Evolutionary conservation across 2,888 invertebrate species (phyloP).

Genomic region (Cosmia trapezina): DNA sequence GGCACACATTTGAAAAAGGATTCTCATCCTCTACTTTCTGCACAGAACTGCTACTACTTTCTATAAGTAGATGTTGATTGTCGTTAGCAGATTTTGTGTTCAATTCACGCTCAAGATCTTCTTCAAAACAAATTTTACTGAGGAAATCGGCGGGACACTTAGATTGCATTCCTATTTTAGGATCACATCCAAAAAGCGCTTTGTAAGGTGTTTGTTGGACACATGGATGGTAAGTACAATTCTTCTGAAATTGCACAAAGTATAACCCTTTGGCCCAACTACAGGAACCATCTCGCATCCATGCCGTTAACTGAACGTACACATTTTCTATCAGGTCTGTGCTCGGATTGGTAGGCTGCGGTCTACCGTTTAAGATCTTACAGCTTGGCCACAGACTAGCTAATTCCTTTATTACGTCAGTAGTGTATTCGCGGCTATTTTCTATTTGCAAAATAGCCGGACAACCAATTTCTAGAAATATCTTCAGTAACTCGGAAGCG

Average conservation of each 20-base stretch:
- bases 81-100: neutral
- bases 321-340: neutral
- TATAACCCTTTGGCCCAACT: constrained; percentile 41
- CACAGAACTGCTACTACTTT: neutral
- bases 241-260: constrained; percentile 44
- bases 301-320: neutral
- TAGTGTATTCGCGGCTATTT: constrained; percentile 25
- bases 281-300: constrained; percentile 23
- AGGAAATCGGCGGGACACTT: neutral
- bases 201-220: constrained; percentile 31
- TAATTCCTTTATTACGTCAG: constrained; percentile 33
- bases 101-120: constrained; percentile 24
- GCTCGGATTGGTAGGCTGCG: neutral
- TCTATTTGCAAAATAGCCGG: constrained; percentile 26
- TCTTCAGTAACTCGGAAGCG: constrained; percentile 36
- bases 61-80: neutral
- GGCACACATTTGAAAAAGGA: constrained; percentile 4
- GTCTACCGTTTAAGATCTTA: constrained; percentile 36
- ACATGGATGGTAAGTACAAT: constrained; percentile 13
- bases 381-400: constrained; percentile 28
- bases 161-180: constrained; percentile 12
- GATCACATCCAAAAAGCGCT: constrained; percentile 34
- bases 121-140: constrained; percentile 4
- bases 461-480: constrained; percentile 43
- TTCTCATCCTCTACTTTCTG: constrained; percentile 9